These are phyloP conservation scores for crab-eating macaque (Macaca fascicularis) DNA, from an alignment of 2,113 vertebrate species.

Conservation along the genomic window DNA sequence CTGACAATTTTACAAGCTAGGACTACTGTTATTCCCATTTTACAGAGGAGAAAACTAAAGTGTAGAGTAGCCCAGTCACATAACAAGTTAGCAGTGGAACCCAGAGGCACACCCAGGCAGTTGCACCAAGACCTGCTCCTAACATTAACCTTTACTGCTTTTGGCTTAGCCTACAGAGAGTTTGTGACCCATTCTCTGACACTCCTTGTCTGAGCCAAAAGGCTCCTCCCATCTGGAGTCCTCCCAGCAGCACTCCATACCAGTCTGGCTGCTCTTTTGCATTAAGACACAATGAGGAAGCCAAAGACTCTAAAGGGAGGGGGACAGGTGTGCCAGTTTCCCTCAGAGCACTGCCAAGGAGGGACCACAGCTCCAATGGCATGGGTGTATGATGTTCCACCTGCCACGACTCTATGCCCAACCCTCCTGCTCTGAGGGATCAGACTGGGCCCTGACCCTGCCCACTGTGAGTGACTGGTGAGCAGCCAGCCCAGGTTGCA, in stretches of 20 bases:
- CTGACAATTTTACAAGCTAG: neutral
- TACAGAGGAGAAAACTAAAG: neutral
- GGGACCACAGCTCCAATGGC: fast-evolving
- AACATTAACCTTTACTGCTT: too few species aligned
- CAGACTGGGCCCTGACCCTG: neutral
- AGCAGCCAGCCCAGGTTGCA: neutral
- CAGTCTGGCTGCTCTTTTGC: neutral
- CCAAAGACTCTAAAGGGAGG: neutral
- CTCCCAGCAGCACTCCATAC: too few species aligned
- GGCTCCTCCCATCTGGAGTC: neutral
- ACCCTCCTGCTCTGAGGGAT: neutral
- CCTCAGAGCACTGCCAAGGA: neutral
- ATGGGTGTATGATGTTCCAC: fast-evolving
- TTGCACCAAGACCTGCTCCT: neutral
- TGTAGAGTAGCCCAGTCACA: neutral
- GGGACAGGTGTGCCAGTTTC: neutral
- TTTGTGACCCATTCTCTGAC: too few species aligned
- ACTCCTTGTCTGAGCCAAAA: neutral
- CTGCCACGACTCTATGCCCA: fast-evolving
- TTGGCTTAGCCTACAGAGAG: neutral
- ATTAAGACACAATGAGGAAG: neutral
- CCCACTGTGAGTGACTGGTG: neutral
- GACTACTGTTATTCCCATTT: neutral
- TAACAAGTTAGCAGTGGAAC: neutral
- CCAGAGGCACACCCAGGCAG: neutral